These are phyloP conservation scores for Macroramphosus scolopax DNA, from an alignment of 2,797 vertebrate genomes.

Conservation along the genomic window DNA sequence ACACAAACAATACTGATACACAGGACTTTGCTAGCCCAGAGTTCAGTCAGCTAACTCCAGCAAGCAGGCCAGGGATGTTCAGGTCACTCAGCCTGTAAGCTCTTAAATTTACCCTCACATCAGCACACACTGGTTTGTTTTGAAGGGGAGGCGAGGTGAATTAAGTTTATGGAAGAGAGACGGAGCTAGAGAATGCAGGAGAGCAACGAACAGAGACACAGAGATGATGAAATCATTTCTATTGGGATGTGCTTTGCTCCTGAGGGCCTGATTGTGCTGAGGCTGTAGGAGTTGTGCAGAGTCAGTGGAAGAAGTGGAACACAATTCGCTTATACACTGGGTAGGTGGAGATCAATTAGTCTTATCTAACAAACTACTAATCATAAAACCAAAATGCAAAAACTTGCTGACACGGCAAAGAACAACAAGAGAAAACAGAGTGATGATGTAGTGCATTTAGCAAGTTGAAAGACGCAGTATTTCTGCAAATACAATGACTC, in stretches of 20 bases:
- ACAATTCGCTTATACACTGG: conserved; percentile 57
- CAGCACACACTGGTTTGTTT: conserved; percentile 51
- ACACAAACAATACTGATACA: conserved; percentile 60
- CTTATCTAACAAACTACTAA: conserved; percentile 75
- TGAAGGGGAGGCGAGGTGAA: conserved; percentile 5
- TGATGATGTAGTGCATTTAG: conserved; percentile 66
- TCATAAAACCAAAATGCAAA: conserved; percentile 60
- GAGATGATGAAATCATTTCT: conserved; percentile 69
- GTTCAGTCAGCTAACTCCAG: conserved; percentile 51
- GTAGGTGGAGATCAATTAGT: conserved; percentile 73
- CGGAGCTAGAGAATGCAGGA: conserved; percentile 19
- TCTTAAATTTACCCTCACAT: conserved; percentile 51
- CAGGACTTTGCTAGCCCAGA: conserved; percentile 27
- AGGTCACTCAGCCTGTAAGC: conserved; percentile 55
- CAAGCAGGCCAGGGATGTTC: conserved; percentile 39
- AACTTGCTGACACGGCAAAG: conserved; percentile 59
- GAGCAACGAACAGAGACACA: conserved; percentile 34
- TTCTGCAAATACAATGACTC: conserved; percentile 43
- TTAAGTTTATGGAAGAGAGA: conserved; percentile 40
- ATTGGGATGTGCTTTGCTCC: conserved; percentile 55
- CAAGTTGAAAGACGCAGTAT: conserved; percentile 44
- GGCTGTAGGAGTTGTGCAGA: conserved; percentile 66
- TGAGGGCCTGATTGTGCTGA: conserved; percentile 68
- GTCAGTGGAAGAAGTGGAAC: conserved; percentile 69
- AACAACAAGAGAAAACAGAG: conserved; percentile 46